Evolutionary conservation across 1,140 invertebrate species (phyloP).

Genomic region (Bathynomus jamesi): DNA sequence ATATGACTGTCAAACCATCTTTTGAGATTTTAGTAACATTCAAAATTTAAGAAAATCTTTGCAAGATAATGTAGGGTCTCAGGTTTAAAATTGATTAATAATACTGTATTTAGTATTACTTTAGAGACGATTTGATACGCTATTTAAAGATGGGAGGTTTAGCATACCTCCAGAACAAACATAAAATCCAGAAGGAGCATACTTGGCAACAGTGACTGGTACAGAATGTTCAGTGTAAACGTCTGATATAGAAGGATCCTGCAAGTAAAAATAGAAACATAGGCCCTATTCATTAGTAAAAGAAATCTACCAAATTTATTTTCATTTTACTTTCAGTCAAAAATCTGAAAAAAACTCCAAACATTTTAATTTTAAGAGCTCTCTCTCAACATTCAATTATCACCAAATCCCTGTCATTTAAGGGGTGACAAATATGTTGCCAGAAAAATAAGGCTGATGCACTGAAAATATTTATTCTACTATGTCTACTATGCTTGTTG

Average conservation of each 20-base stretch:
- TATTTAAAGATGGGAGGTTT: not conserved
- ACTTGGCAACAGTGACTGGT: slow-evolving; percentile 91
- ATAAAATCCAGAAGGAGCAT: slow-evolving; percentile 96
- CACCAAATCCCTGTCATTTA: too few relatives aligned
- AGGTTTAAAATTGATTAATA: not conserved
- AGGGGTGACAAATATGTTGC: too few relatives aligned
- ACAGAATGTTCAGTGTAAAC: slow-evolving; percentile 96
- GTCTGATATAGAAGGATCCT: slow-evolving; percentile 87
- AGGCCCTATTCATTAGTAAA: not conserved
- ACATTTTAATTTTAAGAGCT: not conserved
- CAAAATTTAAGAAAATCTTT: too few relatives aligned
- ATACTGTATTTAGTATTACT: not conserved
- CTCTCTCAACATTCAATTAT: too few relatives aligned
- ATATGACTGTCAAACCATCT: too few relatives aligned
- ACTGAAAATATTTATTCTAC: not conserved
- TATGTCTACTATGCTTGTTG: not conserved
- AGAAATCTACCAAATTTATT: not conserved
- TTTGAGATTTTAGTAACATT: too few relatives aligned
- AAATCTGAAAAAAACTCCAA: not conserved
- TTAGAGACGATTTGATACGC: not conserved
- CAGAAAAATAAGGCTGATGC: too few relatives aligned
- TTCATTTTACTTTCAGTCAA: not conserved
- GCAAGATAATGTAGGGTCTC: too few relatives aligned
- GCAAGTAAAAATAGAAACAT: slow-evolving; percentile 40
- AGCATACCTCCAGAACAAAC: slow-evolving; percentile 90